Evolutionary conservation across 2,888 invertebrate genomes (phyloP).

Genomic region (Isoperla grammatica): DNA sequence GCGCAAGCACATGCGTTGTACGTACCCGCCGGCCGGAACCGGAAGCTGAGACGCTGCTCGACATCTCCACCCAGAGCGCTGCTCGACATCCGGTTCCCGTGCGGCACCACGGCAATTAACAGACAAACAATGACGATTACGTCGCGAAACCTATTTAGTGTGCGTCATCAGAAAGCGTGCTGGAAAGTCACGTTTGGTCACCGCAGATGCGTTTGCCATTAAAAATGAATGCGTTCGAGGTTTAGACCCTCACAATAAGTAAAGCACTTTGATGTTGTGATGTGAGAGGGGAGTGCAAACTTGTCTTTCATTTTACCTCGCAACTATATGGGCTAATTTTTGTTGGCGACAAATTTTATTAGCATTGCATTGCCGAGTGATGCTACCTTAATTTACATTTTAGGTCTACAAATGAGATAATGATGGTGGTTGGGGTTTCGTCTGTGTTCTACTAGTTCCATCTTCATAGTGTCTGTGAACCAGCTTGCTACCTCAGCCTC

Average conservation of each 20-base stretch:
- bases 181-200: not conserved
- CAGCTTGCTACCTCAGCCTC: no score
- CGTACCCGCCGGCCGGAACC: constrained; percentile 19
- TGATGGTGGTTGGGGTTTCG: no score
- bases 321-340: not conserved
- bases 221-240: no score
- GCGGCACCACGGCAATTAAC: constrained; percentile 8
- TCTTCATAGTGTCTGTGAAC: no score
- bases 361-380: no score
- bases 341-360: no score
- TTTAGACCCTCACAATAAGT: not conserved
- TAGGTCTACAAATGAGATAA: no score
- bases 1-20: not conserved
- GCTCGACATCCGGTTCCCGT: constrained; percentile 5
- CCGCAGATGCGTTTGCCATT: not conserved
- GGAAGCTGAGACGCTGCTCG: constrained; percentile 25
- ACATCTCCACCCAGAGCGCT: constrained; percentile 7
- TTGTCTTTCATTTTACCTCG: not conserved
- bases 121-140: constrained; percentile 16
- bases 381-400: no score
- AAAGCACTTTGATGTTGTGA: not conserved
- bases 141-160: constrained; percentile 4
- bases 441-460: no score
- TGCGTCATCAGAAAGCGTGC: constrained; percentile 12
- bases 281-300: not conserved